Base-by-base conservation (phyloP, 2,797 vertebrate species). In the Lates japonicus region DNA sequence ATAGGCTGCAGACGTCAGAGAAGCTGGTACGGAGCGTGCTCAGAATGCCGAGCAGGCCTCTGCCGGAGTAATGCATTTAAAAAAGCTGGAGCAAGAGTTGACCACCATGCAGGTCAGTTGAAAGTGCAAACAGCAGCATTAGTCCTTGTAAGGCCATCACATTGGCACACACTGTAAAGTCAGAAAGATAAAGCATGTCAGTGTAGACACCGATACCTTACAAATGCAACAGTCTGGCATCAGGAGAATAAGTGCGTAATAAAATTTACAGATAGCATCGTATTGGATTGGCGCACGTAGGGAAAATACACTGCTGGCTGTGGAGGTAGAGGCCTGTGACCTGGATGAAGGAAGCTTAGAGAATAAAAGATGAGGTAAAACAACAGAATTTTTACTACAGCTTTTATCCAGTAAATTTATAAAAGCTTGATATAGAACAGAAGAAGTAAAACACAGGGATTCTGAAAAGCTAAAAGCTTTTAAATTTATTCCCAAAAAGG, bases 71-170 rank as follows among this genome's bases (percentile, higher is more conserved):
- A n/a, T n/a, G n/a, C 91, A 97, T 96, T 10, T 99, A 99, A 97
- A 99, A 92, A 97, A 96, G 84, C 88, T 99, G 54, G 98, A 99
- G 90, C 96, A 97, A 83, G 98, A 99, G 81, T 93, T 99, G 81
- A 98, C 99, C 92, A 97, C 98, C 92, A 94, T 99, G 95, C 98
- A 99, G 91, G 96, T n/a, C 97, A 39, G 98, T 98, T 44, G 97
- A 99, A 93, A 96, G 98, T 99, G 96, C 95, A 95, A 63, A 19
- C 42, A n/a, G 14, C 5, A 20, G 12, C 44, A 25, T 48, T 25
- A 20, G 55, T 22, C 55, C 74, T 41, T 31, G 37, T 10, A 46
- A 12, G 76, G 41, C 4, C 20, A 37, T 46, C 52, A 46, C 70
- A 64, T 55, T 66, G 55, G n/a, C 71, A 54, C 35, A 29, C 55